Evolutionary conservation across 2,888 invertebrate species (phyloP).

Genomic region (Chymomyza procnemis): DNA sequence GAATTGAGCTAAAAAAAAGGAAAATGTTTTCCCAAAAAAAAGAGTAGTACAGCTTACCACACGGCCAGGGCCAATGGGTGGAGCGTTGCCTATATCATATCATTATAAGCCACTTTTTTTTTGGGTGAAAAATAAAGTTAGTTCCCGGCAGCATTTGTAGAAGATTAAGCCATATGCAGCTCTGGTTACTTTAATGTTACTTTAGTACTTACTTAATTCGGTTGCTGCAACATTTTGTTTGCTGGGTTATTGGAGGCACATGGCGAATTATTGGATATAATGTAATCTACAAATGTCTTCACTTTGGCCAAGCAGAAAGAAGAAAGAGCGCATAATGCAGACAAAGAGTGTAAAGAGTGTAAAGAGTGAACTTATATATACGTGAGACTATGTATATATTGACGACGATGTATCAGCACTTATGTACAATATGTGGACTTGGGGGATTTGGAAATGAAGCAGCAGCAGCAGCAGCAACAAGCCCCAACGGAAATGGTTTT

Average conservation of each 20-base stretch:
- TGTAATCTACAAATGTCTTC: conserved; percentile 55
- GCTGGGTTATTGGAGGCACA: conserved; percentile 4
- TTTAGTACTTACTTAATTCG: conserved; percentile 31
- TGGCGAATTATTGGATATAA: conserved; percentile 34
- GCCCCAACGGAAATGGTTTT: conserved; percentile 7
- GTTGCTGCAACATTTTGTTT: conserved; percentile 30
- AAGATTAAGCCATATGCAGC: background rate
- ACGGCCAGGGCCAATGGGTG: conserved; percentile 1
- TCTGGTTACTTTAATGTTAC: conserved; percentile 21
- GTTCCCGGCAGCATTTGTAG: background rate
- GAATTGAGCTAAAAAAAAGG: conserved; percentile 19
- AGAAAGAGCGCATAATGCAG: background rate
- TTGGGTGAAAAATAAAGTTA: conserved; percentile 21
- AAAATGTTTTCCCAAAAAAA: conserved; percentile 10
- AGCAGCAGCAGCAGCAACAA: background rate
- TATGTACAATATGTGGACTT: conserved; percentile 7
- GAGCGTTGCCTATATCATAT: conserved; percentile 40
- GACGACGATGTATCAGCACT: background rate
- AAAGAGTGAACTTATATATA: background rate
- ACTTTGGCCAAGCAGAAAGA: conserved; percentile 20
- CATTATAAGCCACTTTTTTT: conserved; percentile 25
- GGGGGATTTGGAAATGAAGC: conserved; percentile 11
- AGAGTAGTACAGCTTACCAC: background rate
- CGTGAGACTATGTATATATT: background rate
- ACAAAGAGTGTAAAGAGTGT: background rate